Conservation (phyloP, 2,797 vertebrate genomes). For the Danio aesculapii region DNA sequence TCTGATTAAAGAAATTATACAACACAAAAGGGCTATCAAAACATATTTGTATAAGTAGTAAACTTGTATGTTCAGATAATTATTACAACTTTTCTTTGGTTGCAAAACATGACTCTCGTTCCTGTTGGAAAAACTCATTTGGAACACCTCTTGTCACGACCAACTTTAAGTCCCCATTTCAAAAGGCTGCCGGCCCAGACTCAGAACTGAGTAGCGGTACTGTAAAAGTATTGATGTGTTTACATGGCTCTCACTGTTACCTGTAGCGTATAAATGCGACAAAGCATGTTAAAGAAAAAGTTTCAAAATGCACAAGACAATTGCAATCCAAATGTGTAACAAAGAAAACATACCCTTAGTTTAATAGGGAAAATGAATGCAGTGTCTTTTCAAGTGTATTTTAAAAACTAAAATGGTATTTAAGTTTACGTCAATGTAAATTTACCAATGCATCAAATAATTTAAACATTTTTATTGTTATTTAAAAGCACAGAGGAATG, state of each 20-base stretch:
- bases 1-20: slow-evolving; percentile 49
- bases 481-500: too few species aligned
- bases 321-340: slow-evolving; percentile 75
- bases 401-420: not conserved
- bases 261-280: slow-evolving; percentile 96
- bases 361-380: slow-evolving; percentile 63
- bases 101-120: slow-evolving; percentile 55
- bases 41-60: not conserved
- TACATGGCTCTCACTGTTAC: slow-evolving; percentile 95
- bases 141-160: slow-evolving; percentile 86
- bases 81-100: slow-evolving; percentile 73
- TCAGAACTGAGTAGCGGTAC: slow-evolving; percentile 90
- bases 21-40: slow-evolving; percentile 52
- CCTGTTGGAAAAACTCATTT: slow-evolving; percentile 77
- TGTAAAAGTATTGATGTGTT: slow-evolving; percentile 92
- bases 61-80: slow-evolving; percentile 1
- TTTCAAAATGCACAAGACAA: slow-evolving; percentile 72
- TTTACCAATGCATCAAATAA: not conserved
- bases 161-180: slow-evolving; percentile 89
- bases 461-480: not conserved
- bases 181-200: slow-evolving; percentile 86
- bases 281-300: slow-evolving; percentile 92
- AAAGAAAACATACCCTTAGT: slow-evolving; percentile 40
- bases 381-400: slow-evolving; percentile 27
- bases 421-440: not conserved